A percentile compares a stretch with the other conserved stretches of the same genome.
Evolutionary conservation across 2,113 vertebrate species (phyloP).

Genomic region (Shinisaurus crocodilurus): DNA sequence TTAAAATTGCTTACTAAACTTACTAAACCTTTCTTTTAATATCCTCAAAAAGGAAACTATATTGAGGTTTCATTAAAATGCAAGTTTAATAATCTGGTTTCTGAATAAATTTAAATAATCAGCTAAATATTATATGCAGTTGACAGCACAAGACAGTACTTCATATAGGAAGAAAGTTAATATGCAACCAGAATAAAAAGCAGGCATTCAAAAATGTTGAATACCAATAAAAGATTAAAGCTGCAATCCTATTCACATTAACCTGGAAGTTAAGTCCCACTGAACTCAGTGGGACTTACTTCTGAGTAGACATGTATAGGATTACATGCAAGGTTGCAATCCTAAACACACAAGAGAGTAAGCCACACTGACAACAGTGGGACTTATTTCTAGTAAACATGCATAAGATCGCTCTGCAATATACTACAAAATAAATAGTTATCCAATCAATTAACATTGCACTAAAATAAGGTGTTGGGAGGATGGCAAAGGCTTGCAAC

Average conservation of each 20-base stretch:
- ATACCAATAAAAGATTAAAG: background rate
- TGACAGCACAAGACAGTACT: background rate
- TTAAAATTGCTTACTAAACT: background rate
- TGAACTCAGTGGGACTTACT: background rate
- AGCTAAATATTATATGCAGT: background rate
- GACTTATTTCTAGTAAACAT: background rate
- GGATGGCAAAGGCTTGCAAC: background rate
- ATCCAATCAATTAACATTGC: background rate
- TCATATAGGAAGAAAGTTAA: background rate
- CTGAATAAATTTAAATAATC: slow-evolving; percentile 6
- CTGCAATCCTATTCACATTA: background rate
- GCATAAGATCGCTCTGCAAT: background rate
- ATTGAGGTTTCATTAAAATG: background rate
- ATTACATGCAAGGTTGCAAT: background rate
- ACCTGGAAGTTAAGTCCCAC: background rate
- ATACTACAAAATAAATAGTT: background rate
- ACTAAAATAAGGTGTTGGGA: too few species aligned
- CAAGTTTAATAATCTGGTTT: background rate
- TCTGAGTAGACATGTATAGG: background rate
- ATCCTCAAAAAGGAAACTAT: background rate
- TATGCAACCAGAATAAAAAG: slow-evolving; percentile 6
- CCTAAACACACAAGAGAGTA: background rate
- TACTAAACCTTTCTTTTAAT: background rate
- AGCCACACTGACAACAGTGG: background rate
- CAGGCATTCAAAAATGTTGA: background rate